These are phyloP conservation scores for Trichosurus vulpecula DNA, from an alignment of 2,797 vertebrate genomes.

Conservation along the genomic window DNA sequence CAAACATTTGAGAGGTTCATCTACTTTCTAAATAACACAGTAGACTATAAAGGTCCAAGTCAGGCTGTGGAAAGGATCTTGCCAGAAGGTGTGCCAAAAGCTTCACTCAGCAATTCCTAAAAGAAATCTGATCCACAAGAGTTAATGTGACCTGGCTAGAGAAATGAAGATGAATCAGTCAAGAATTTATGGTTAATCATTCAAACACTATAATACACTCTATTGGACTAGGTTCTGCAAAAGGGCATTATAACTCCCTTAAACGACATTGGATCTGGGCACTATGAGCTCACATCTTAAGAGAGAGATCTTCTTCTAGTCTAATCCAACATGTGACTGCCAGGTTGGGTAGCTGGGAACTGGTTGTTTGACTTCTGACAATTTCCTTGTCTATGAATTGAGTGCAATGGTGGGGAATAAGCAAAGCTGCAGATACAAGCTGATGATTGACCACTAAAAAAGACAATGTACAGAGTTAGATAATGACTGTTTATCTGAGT, in stretches of 20 bases:
- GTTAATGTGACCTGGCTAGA: constrained; percentile 44
- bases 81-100: constrained; percentile 48
- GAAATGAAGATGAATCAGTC: constrained; percentile 75
- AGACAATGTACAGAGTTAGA: neutral
- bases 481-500: neutral
- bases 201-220: fast-evolving
- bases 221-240: neutral
- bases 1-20: constrained; percentile 62
- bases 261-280: neutral
- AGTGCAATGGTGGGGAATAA: neutral
- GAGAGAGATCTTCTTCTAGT: neutral
- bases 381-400: constrained; percentile 14
- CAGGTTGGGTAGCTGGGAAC: neutral
- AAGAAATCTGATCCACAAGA: constrained; percentile 72
- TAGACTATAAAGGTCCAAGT: constrained; percentile 41
- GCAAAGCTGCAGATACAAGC: neutral
- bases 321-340: neutral
- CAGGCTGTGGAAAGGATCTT: constrained; percentile 65
- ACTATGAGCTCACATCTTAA: neutral
- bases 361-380: neutral
- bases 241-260: neutral
- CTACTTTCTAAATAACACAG: constrained; percentile 43
- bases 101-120: constrained; percentile 74
- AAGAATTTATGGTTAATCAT: constrained; percentile 62
- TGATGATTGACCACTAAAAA: neutral